phyloP scores from a whole-genome alignment of 2,888 invertebrate species.

The Sepiola atlantica region DNA sequence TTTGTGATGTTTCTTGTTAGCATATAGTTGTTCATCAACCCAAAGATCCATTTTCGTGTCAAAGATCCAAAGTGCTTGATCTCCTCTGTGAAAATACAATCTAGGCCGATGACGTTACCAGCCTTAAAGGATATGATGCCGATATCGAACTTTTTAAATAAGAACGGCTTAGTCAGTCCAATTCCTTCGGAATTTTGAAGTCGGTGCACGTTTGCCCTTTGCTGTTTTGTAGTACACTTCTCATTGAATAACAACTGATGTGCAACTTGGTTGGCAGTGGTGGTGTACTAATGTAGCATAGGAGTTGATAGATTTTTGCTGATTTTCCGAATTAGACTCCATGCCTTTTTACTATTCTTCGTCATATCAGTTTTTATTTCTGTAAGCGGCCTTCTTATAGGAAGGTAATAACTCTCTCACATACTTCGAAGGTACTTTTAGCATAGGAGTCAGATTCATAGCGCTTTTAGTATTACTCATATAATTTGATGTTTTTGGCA shows the following conservation, averaged over 20 bases:
- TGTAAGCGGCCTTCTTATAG: neutral
- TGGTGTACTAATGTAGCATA: neutral
- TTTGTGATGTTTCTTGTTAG: neutral
- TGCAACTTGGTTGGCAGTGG: neutral
- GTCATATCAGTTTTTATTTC: neutral
- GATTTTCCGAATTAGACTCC: too few relatives aligned
- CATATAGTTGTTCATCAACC: too few relatives aligned
- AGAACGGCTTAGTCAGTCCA: neutral
- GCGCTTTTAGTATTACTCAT: neutral
- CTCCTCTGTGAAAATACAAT: too few relatives aligned
- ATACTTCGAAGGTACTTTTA: neutral
- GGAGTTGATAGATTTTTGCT: neutral
- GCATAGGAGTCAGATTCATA: too few relatives aligned
- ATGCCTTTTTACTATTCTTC: too few relatives aligned
- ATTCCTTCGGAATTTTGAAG: neutral
- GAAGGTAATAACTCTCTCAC: neutral
- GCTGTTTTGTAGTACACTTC: neutral
- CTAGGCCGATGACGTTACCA: too few relatives aligned
- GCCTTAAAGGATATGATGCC: too few relatives aligned
- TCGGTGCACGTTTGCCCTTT: neutral
- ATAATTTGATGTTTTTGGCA: neutral
- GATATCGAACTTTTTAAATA: neutral
- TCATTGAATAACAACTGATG: too few relatives aligned
- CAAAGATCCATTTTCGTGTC: too few relatives aligned
- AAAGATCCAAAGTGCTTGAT: too few relatives aligned